A percentile compares a stretch with the other conserved stretches of the same genome.
Conservation (phyloP, 2,113 vertebrate species). For the Chionodraco myersi region DNA sequence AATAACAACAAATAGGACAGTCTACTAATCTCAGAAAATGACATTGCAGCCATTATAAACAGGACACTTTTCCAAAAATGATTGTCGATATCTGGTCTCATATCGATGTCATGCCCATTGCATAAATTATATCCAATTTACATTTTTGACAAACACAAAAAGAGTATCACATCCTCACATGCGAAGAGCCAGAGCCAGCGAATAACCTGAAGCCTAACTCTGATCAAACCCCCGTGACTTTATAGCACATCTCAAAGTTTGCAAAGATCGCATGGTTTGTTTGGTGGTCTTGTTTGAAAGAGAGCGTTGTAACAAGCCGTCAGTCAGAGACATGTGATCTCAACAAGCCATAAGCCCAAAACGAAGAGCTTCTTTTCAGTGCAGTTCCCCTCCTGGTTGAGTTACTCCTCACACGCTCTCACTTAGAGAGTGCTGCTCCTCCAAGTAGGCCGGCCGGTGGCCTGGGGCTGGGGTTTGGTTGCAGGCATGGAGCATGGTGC, state of each 20-base stretch:
- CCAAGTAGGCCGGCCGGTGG: conserved; percentile 75
- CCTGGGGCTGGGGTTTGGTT: conserved; percentile 75
- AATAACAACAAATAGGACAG: no score
- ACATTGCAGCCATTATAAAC: no score
- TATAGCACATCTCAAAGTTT: not conserved
- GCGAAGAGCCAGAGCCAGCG: not conserved
- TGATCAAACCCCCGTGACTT: not conserved
- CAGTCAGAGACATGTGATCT: not conserved
- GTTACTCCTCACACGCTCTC: conserved; percentile 52
- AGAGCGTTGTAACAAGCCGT: not conserved
- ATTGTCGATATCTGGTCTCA: no score
- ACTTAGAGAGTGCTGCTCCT: conserved; percentile 55
- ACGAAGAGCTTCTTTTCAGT: not conserved
- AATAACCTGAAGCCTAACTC: not conserved
- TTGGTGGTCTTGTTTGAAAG: not conserved
- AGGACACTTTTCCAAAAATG: no score
- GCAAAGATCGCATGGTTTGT: not conserved
- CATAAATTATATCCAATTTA: no score
- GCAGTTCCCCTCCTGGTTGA: not conserved
- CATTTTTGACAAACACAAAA: not conserved
- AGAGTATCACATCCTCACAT: not conserved
- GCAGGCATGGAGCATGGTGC: conserved; percentile 65
- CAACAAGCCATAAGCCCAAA: not conserved
- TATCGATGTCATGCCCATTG: no score
- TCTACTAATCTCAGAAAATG: no score